Conservation (phyloP, 2,797 vertebrate species). For the Silurus lanzhouensis region DNA sequence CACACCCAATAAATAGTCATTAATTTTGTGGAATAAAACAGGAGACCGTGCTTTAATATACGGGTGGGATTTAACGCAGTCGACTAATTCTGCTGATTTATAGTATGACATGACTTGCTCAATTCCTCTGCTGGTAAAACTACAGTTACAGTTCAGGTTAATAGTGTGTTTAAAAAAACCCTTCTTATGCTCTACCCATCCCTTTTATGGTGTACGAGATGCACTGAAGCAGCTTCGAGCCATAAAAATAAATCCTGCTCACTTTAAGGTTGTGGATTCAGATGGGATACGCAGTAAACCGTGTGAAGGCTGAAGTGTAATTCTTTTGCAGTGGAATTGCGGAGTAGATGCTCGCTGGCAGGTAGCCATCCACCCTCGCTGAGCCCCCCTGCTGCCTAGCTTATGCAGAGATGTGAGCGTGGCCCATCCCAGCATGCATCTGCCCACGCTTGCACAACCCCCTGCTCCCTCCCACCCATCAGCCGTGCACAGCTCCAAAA, state of each 20-base stretch:
- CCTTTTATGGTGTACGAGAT: not conserved
- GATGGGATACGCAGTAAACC: conserved; percentile 13
- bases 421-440: conserved; percentile 38
- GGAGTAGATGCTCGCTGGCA: conserved; percentile 35
- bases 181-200: not conserved
- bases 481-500: conserved; percentile 49
- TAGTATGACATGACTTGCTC: not conserved
- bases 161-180: not conserved
- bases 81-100: not conserved
- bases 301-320: conserved; percentile 24
- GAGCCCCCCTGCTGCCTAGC: conserved; percentile 43
- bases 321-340: conserved; percentile 30
- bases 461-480: conserved; percentile 59
- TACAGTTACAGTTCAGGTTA: conserved; percentile 13
- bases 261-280: conserved; percentile 12
- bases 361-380: conserved; percentile 42
- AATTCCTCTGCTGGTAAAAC: conserved; percentile 17
- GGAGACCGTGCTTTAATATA: not conserved
- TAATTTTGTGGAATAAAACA: not conserved
- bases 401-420: conserved; percentile 37
- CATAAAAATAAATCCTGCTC: conserved; percentile 13
- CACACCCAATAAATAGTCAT: not conserved
- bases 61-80: not conserved
- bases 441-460: conserved; percentile 45
- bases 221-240: not conserved